Base-by-base conservation (phyloP, 1,140 invertebrate species). In the Aphaenogaster ashmeadi region DNA sequence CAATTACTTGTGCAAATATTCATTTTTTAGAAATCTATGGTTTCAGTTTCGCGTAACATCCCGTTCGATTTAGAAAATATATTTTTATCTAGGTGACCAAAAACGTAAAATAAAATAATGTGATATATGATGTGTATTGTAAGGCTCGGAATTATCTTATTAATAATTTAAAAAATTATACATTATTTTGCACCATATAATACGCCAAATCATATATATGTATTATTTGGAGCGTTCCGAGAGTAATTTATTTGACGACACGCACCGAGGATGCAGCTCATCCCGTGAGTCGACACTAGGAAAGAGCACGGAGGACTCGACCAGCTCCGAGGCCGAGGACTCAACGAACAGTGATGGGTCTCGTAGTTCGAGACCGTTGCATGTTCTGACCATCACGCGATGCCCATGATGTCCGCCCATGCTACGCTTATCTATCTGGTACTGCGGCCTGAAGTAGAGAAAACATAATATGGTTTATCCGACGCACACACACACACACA, bases 341-440 rank as follows among this genome's bases (percentile, higher is more conserved):
- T 96, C 96, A 9, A 95, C 95, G 89, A 95, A 96, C 54, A 95
- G 92, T 15, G 95, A 92, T 4, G 96, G 95, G 86, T 98, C 97
- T 91, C 97, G 95, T 47, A 98, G 95, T 92, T 98, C 98, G 60
- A 98, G 96, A 66, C 98, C 98, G 91, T 98, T 98, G 93, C 97
- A 98, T 33, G 98, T 98, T 91, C 98, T 96, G 33, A 98, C 97
- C 96, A 97, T 97, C 41, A 98, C 96, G 78, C 97, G 96, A 87
- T 97, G 96, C 85, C 94, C 95, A 50, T 93, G 93, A 89, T 94
- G 92, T 60, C 92, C 92, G 80, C 87, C 89, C 89, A 94, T 88
- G 81, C 93, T 94, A 90, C 94, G 95, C 85, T 96, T 97, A 93
- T 98, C 97, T 92, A 98, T 96, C 94, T 97, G 97, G 94, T 98